These are phyloP conservation scores for Vultur gryphus DNA, from an alignment of 2,797 vertebrate genomes.

Conservation along the genomic window DNA sequence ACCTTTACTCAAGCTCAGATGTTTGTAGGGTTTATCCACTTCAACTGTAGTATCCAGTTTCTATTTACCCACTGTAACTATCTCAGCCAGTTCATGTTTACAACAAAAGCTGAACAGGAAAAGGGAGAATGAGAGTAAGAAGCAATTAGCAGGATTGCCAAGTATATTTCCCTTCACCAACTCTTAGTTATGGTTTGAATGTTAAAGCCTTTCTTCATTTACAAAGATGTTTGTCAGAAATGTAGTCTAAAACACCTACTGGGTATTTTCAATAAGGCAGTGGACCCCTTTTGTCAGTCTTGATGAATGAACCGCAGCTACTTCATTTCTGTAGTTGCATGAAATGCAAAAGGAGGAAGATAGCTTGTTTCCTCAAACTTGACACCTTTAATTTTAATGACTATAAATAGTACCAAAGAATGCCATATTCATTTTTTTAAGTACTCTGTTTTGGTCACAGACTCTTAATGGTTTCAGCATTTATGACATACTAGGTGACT, in stretches of 20 bases:
- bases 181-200: neutral
- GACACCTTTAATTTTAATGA: slow-evolving; percentile 44
- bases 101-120: neutral
- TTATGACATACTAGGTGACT: neutral
- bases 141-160: neutral
- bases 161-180: neutral
- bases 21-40: neutral
- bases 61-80: neutral
- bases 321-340: slow-evolving; percentile 23
- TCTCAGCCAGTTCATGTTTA: neutral
- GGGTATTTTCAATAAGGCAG: neutral
- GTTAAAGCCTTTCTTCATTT: neutral
- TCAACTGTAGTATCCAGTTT: neutral
- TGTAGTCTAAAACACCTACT: neutral
- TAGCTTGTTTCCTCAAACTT: slow-evolving; percentile 34
- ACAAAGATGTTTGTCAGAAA: neutral
- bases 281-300: neutral
- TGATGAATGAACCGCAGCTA: slow-evolving; percentile 32
- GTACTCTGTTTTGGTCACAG: slow-evolving; percentile 1
- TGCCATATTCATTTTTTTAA: slow-evolving; percentile 32
- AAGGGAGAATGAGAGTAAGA: neutral
- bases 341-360: slow-evolving; percentile 41
- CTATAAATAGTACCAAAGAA: slow-evolving; percentile 39
- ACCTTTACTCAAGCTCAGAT: neutral
- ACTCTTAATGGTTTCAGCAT: slow-evolving; percentile 14